Evolutionary conservation across 1,140 invertebrate species (phyloP), one percentile per base, ranked within the genome.

Genomic region (Leguminivora glycinivorella): DNA sequence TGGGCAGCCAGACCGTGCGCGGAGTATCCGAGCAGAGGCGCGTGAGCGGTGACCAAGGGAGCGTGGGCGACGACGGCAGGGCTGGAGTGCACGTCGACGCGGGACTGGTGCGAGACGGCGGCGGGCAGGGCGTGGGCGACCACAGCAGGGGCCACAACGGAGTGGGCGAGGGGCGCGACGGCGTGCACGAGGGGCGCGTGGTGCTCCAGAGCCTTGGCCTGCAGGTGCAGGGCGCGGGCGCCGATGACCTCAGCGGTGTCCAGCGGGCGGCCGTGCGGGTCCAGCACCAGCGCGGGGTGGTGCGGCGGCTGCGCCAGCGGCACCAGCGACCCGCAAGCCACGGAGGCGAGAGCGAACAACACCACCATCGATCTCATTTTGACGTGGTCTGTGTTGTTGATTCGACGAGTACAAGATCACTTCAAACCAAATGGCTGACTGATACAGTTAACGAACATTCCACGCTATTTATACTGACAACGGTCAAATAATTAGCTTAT

Each of bases 281-380:
- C 83, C 78, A 88, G 78, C 68, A 90, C 87, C 26, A 87, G 38
- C 22, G 88, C 88, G 10, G 88, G 78, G 68, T 83, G 81, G 75
- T 88, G 82, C 58, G 85, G 72, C 70, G 75, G 89, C 82, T 78
- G 91, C 77, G 75, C 90, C 79, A 75, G 80, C 63, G 75, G 88
- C 72, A 79, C 75, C 73, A 74, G 76, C 73, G 81, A 87, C 70
- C 81, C 84, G 77, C 83, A 85, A 29, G 78, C 80, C 75, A 72
- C 78, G 9, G 80, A 71, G 69, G 67, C 72, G 6, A 82, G 71
- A 77, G 87, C 89, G 81, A 85, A 90, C 81, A 93, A 92, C 90
- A 93, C 92, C 91, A 93, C 92, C 92, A 91, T 82, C 85, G 84
- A 88, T 87, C 88, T 89, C 92, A 93, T 93, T 78, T 73, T 88